Base-by-base conservation (phyloP, 2,797 vertebrate genomes). In the Serranus cabrilla region DNA sequence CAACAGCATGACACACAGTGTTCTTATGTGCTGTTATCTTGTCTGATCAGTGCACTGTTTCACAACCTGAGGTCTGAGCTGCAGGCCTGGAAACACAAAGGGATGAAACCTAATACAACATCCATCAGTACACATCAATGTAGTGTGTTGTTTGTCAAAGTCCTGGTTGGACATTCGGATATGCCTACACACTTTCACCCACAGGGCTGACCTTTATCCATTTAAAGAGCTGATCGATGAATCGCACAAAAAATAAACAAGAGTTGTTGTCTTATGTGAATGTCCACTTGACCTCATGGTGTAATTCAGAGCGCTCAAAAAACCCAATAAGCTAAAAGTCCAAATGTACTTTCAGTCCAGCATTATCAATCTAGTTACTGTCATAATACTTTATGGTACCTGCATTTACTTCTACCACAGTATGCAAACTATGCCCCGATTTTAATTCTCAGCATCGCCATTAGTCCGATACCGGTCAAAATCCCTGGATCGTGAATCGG, bases 21-120 rank as follows among this genome's bases (percentile, higher is more conserved):
- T 70, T 76, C 67, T 54, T 25, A n/a, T 66, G 43, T 70, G 17
- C 20, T 66, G 47, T 61, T 56, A 70, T 80, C 57, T 67, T 60
- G 40, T 76, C 81, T 63, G 74, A 74, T 84, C 27, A 60, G 54
- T 59, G 78, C 68, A 76, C 50, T 86, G 71, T 85, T 37, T 70
- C 80, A 69, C 40, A 45, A 68, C 74, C 68, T 31, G 34, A 70
- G 76, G 84, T 81, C 74, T 51, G 34, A 59, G 74, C 83, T 87
- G 62, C 69, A 61, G 84, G 84, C 82, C 83, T 60, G 77, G 34
- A 74, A 75, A 86, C 76, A 90, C 86, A 89, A 82, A 90, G 43
- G 74, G 55, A 16, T 70, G 84, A 82, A 89, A 87, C 77, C 78
- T 63, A 71, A 87, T 81, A 76, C 71, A 74, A 11, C 62, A 79